phyloP scores from a whole-genome alignment of 1,140 invertebrate species.

The Ruditapes philippinarum region DNA sequence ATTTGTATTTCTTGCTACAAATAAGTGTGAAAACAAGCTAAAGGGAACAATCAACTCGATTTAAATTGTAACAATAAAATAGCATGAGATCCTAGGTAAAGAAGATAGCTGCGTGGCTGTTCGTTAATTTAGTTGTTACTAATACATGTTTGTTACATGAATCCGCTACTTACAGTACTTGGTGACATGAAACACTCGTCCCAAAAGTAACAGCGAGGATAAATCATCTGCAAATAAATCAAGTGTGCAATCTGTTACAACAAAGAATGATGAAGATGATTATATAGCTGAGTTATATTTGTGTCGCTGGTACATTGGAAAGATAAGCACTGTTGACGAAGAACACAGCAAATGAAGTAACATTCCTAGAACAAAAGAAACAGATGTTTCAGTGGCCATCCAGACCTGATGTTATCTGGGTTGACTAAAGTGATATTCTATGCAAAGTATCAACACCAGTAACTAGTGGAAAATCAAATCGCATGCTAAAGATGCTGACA shows the following conservation, averaged over 20 bases:
- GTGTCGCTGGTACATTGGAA: conserved; percentile 5
- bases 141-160: too few relatives aligned
- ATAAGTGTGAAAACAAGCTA: conserved; percentile 49
- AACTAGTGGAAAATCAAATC: background rate
- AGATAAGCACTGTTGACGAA: background rate
- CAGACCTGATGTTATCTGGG: conserved; percentile 2
- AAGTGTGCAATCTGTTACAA: too few relatives aligned
- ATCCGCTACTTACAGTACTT: too few relatives aligned
- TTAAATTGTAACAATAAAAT: background rate
- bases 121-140: background rate
- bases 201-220: too few relatives aligned
- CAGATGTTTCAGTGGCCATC: conserved; percentile 16
- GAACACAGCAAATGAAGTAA: background rate
- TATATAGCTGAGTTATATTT: conserved; percentile 5
- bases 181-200: too few relatives aligned
- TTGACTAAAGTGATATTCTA: background rate
- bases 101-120: background rate
- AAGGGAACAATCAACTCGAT: conserved; percentile 12
- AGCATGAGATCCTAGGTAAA: conserved; percentile 16
- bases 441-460: background rate
- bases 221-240: too few relatives aligned
- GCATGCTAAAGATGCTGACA: background rate
- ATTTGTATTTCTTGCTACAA: conserved; percentile 40
- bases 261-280: background rate
- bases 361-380: conserved; percentile 16